Base-by-base conservation (phyloP, 2,888 invertebrate species). In the Dimorphilus gyrociliatus region DNA sequence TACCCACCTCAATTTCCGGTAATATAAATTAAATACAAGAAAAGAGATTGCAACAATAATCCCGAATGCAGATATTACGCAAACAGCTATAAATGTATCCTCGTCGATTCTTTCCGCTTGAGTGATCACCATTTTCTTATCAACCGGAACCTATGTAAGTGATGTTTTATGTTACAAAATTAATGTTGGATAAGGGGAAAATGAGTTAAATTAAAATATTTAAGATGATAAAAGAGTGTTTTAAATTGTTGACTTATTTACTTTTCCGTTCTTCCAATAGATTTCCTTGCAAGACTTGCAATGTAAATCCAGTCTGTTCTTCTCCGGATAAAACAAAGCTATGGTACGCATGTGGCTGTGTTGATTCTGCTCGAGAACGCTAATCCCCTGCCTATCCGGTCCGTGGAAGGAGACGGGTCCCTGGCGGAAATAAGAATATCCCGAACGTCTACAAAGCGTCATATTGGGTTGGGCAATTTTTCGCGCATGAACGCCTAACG, bases 11-110 rank as follows among this genome's bases (percentile, higher is more conserved):
- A 53, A 42, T 19, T 47, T 48, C 17, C 55, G 19, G 59, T 82
- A 85, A 58, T 78, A 81, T 39, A 94, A 81, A 64, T 97, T 97
- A 67, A 94, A 84, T 29, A 77, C 76, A 24, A 97, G 72, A 63
- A 97, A 94, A 21, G 80, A 74, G 8, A 77, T 72, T 5, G 92
- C 85, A 54, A 90, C 72, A 23, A 86, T 68, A 39, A 97, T 84
- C 5, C 97, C 94, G 19, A 82, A 68, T 16, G 72, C 70, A 2
- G 81, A 77, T 16, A 81, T 61, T 3, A 73, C 70, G 0, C 77
- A 72, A 3, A 81, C 74, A 1, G 73, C 72, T 31, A 78, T 66
- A 56, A 82, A 76, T 1, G 81, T 78, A 1, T 73, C 69, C 14
- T 75, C 72, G 50, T 79, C 76, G 34, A 86, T 77, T 2, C 76